Evolutionary conservation across 2,888 invertebrate species (phyloP), one percentile per base, ranked within the genome.

Genomic region (Spicauda simplicius): DNA sequence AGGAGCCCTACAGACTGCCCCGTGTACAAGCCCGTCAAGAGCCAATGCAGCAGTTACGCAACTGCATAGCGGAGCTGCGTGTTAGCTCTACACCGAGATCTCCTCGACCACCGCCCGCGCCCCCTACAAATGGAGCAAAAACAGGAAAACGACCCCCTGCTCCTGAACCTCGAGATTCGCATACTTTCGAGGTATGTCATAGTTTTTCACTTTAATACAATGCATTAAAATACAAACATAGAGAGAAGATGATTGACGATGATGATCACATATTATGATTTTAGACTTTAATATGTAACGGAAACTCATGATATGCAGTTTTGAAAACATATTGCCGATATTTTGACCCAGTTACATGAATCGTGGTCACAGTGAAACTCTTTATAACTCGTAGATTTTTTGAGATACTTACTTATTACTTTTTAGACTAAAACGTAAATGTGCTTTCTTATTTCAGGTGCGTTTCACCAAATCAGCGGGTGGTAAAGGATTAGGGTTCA

Each of bases 401-500:
- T n/a, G n/a, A 25, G 25, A 25, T 25, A 25, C 25, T 12, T 14
- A 14, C 14, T 1, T 41, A 11, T 14, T 14, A 41, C 41, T 41
- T 41, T 12, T 41, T 41, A 14, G 1, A 41, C 5, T 14, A 41
- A 41, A 41, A 41, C 14, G 2, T 41, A 41, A 41, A 33, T 33
- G 8, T 6, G 8, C 41, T 41, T 41, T 41, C 41, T 12, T 14
- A 16, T 82, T 82, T 53, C 85, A 94, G 92, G 95, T 95, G 70
- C 94, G 94, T 70, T 96, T 96, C 80, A 94, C 95, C 67, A 98
- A 98, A 84, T 97, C 97, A 57, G 96, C 96, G 2, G 97, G 97
- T 14, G 96, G 96, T 71, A 97, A 97, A 86, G 97, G 97, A 45
- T 94, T 98, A 20, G 98, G 98, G 18, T 98, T 98, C 89, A 97